phyloP scores from a whole-genome alignment of 1,140 invertebrate species.

The Atta colombica region DNA sequence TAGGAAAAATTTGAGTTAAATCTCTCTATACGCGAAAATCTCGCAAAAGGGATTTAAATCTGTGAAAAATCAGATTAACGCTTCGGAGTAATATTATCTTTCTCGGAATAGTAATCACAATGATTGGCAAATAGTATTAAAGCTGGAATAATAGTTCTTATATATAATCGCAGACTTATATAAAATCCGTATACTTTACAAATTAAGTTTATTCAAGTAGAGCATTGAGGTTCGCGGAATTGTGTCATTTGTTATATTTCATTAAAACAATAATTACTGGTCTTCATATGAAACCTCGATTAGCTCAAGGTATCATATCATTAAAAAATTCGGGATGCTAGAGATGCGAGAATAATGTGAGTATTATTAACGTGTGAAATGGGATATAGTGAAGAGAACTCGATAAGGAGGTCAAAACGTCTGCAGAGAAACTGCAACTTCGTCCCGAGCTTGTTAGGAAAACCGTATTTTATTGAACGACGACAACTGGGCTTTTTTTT shows the following conservation, averaged over 20 bases:
- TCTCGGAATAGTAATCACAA: background rate
- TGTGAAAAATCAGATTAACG: background rate
- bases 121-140: slow-evolving; percentile 17
- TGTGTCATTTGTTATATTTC: background rate
- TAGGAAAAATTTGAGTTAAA: slow-evolving; percentile 12
- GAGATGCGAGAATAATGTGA: slow-evolving; percentile 27
- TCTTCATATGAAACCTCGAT: slow-evolving; percentile 10
- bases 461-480: slow-evolving; percentile 29
- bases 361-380: slow-evolving; percentile 41
- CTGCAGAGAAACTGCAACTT: slow-evolving; percentile 25
- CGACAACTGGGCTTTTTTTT: background rate
- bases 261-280: background rate
- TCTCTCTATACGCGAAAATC: background rate
- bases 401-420: slow-evolving; percentile 49
- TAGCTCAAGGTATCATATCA: background rate
- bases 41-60: background rate
- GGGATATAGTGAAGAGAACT: slow-evolving; percentile 10
- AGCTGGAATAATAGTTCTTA: background rate
- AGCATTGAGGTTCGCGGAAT: background rate
- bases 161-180: background rate
- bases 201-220: slow-evolving; percentile 21
- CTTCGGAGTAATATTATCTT: background rate
- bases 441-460: slow-evolving; percentile 15
- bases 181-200: background rate
- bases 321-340: slow-evolving; percentile 2